These are phyloP conservation scores for Limnothrissa miodon DNA, from an alignment of 2,113 vertebrate genomes.

Conservation along the genomic window DNA sequence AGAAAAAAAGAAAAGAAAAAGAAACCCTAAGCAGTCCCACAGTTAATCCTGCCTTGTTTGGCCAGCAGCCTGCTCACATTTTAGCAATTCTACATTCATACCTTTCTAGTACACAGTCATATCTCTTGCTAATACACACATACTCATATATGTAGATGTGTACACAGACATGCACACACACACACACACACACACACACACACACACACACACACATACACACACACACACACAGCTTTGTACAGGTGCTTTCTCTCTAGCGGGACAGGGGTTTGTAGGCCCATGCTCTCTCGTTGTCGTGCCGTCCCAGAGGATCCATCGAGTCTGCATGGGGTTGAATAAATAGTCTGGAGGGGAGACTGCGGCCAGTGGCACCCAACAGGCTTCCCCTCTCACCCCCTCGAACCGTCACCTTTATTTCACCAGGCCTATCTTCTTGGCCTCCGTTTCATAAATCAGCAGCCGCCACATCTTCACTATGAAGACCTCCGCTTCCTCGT, in stretches of 20 bases:
- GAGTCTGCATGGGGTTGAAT: neutral
- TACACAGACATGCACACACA: neutral
- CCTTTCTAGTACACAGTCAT: neutral
- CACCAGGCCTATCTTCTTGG: constrained; percentile 98
- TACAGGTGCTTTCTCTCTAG: constrained; percentile 12
- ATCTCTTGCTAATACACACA: neutral
- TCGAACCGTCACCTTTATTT: constrained; percentile 75
- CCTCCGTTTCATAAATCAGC: constrained; percentile 99
- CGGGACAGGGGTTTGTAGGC: neutral
- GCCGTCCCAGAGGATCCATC: neutral
- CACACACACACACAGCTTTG: neutral
- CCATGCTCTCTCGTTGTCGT: neutral
- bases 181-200: neutral
- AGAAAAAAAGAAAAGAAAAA: too few relatives aligned
- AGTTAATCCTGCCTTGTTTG: neutral
- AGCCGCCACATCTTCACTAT: constrained; percentile 99
- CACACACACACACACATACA: neutral
- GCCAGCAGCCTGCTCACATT: neutral
- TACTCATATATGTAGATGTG: neutral
- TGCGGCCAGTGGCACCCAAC: neutral
- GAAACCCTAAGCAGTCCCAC: neutral
- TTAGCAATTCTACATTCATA: neutral
- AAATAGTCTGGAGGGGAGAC: neutral
- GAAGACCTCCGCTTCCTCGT: constrained; percentile 99
- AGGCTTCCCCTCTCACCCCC: constrained; percentile 19